Base-by-base conservation (phyloP, 2,888 invertebrate genomes). In the Caradrina kadenii region DNA sequence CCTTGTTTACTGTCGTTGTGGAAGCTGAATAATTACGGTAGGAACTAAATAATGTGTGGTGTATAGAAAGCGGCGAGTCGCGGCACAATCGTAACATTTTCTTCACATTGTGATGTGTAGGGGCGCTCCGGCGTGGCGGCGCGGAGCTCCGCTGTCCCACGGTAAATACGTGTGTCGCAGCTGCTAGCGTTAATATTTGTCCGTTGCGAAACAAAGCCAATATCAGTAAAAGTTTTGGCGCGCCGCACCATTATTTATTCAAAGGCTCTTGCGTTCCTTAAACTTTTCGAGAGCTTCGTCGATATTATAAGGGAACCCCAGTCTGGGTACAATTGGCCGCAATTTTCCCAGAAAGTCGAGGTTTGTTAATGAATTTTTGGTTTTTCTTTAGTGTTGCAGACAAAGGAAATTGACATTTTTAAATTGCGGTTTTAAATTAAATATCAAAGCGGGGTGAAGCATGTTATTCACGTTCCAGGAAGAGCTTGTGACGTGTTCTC, bases 191-290 rank as follows among this genome's bases (percentile, higher is more conserved):
- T 91, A 90, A 91, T 91, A 92, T 92, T 90, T 90, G 89, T 87
- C 86, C 87, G 87, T 80, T 87, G 82, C 83, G 86, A 91, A 93
- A 93, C 91, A 92, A 90, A 89, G 88, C 91, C 91, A 93, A 94
- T 93, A 93, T 92, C 91, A 89, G 90, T 89, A 90, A 91, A 93
- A 93, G 90, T 93, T 93, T 89, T 81, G 88, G 83, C 86, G 81
- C 84, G 81, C 80, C 76, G 81, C 86, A 86, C 86, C 90, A 91
- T 93, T 92, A 92, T 92, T 93, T 93, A 94, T 93, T 93, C 92
- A 92, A 88, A 88, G 87, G 82, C 88, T 88, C 89, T 86, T 88
- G 88, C 86, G 88, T 91, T 91, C 88, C 90, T 92, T 90, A 85
- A 89, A 90, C 87, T 90, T 90, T 87, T 82, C 73, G 81, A 88